Evolutionary conservation across 2,113 vertebrate species (phyloP).

Genomic region (Entelurus aequoreus): DNA sequence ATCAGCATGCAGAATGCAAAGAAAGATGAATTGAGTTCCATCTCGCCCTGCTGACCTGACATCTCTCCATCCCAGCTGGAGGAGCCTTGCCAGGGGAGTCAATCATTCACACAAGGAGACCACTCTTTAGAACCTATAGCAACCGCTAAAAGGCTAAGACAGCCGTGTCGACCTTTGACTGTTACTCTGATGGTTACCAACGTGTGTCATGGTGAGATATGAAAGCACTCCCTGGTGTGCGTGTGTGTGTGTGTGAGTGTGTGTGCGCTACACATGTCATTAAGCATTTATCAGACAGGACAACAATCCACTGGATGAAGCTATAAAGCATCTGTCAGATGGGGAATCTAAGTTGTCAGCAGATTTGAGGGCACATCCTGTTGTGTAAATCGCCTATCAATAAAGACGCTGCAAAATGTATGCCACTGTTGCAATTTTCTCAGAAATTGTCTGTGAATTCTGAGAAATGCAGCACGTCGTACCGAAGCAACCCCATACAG

Average conservation of each 20-base stretch:
- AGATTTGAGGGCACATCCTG: neutral
- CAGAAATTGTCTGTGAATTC: too few species aligned
- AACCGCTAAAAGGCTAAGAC: constrained; percentile 32
- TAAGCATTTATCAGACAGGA: neutral
- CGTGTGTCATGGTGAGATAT: constrained; percentile 31
- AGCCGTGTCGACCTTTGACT: constrained; percentile 22
- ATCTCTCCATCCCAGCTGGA: constrained; percentile 44
- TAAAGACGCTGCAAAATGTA: neutral
- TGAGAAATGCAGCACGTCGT: too few species aligned
- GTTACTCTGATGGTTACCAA: constrained; percentile 21
- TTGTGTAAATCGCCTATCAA: neutral
- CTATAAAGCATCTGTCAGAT: neutral
- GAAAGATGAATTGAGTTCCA: constrained; percentile 61
- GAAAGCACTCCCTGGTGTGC: constrained; percentile 26
- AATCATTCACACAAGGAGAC: constrained; percentile 42
- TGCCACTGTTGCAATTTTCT: neutral
- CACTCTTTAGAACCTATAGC: constrained; percentile 17
- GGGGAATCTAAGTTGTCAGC: neutral
- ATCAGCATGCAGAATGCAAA: constrained; percentile 59
- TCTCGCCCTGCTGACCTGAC: constrained; percentile 58
- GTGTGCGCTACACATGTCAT: constrained; percentile 8
- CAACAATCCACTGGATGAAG: neutral
- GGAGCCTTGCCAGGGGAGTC: constrained; percentile 41
- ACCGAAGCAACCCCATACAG: too few species aligned
- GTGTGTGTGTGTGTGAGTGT: constrained; percentile 4